These are phyloP conservation scores for Mycteria americana DNA, from an alignment of 2,797 vertebrate species.

Conservation along the genomic window DNA sequence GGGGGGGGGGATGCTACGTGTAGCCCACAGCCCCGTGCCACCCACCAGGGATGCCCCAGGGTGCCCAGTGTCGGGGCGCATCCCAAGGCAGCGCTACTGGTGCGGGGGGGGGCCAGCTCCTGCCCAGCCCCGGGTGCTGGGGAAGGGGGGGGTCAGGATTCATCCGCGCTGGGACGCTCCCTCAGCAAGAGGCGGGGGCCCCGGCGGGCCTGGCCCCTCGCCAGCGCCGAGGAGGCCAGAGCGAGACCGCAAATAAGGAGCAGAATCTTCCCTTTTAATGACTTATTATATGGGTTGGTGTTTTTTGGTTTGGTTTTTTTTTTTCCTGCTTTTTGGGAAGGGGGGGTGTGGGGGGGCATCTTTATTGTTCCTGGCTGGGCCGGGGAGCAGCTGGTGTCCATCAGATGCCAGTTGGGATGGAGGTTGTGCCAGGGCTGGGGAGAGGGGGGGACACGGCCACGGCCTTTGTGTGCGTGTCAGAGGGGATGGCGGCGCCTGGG, in stretches of 20 bases:
- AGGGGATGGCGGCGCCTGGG: neutral
- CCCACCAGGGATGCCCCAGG: neutral
- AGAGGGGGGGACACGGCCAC: neutral
- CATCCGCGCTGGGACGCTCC: neutral
- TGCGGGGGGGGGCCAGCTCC: neutral
- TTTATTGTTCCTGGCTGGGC: conserved; percentile 57
- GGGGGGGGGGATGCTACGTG: accelerated
- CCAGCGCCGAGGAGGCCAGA: conserved; percentile 52
- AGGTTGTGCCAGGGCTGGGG: conserved; percentile 48
- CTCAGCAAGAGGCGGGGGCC: conserved; percentile 34
- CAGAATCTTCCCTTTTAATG: conserved; percentile 70
- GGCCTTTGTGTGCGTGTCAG: conserved; percentile 36
- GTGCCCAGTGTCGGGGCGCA: accelerated
- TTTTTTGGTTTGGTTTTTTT: neutral
- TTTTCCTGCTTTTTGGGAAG: neutral
- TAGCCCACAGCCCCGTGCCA: neutral
- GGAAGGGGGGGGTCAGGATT: neutral
- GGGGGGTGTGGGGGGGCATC: neutral
- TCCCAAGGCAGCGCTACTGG: neutral
- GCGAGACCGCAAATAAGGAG: conserved; percentile 61
- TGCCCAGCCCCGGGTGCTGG: neutral
- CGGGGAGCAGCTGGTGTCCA: conserved; percentile 59
- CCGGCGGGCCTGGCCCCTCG: conserved; percentile 5
- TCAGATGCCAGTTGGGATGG: conserved; percentile 61
- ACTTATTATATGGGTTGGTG: conserved; percentile 64